phyloP scores from a whole-genome alignment of 2,888 invertebrate species.

The Lycia hirtaria region DNA sequence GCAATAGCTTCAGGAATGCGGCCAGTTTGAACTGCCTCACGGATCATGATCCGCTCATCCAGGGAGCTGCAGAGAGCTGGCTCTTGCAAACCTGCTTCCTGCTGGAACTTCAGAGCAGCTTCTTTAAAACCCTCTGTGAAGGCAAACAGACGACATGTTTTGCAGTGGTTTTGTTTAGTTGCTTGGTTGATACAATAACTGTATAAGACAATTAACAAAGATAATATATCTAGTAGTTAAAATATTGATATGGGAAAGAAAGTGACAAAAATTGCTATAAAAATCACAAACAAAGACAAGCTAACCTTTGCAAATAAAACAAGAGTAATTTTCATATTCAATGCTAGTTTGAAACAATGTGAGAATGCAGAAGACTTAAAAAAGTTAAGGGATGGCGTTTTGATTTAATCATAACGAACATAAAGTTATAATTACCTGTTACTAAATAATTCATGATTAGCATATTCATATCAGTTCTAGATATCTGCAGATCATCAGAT shows the following conservation, averaged over 20 bases:
- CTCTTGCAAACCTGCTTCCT: slow-evolving; percentile 92
- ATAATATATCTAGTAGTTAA: too few species aligned
- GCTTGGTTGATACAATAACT: too few species aligned
- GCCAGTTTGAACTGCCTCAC: slow-evolving; percentile 97
- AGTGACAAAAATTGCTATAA: too few species aligned
- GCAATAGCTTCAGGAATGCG: slow-evolving; percentile 96
- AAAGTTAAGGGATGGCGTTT: not conserved
- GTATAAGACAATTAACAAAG: too few species aligned
- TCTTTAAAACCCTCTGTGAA: slow-evolving; percentile 95
- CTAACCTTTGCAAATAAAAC: too few species aligned
- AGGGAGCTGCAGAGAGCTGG: slow-evolving; percentile 89
- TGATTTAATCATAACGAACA: not conserved
- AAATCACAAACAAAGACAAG: too few species aligned
- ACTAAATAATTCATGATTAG: slow-evolving; percentile 99
- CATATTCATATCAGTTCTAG: slow-evolving; percentile 97
- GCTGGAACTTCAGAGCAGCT: slow-evolving; percentile 98
- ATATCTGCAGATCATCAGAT: slow-evolving; percentile 92
- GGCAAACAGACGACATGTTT: not conserved
- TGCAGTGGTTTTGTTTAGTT: too few species aligned
- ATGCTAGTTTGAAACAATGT: not conserved
- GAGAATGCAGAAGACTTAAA: not conserved
- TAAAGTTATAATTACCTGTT: slow-evolving; percentile 88
- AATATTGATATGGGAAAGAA: too few species aligned
- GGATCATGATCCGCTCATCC: slow-evolving; percentile 96
- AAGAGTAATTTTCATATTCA: too few species aligned